These are phyloP conservation scores for Lontra canadensis DNA, from an alignment of 2,113 vertebrate species.

Conservation along the genomic window DNA sequence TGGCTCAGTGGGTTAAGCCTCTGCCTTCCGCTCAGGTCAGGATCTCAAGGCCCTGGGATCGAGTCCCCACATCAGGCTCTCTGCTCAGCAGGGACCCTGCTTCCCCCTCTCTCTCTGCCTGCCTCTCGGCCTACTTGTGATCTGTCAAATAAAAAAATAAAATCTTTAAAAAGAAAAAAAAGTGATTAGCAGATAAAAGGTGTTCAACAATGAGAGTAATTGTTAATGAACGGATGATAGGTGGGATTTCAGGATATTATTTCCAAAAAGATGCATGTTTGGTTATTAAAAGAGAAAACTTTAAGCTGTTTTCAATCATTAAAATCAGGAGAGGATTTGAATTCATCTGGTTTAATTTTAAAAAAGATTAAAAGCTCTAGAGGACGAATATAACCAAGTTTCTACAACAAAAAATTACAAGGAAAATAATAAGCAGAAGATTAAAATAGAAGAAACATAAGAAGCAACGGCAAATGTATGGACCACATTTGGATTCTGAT, in stretches of 20 bases:
- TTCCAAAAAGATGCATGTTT: neutral
- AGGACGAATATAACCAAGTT: neutral
- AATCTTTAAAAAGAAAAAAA: neutral
- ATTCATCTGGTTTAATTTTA: neutral
- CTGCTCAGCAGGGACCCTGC: too few species aligned
- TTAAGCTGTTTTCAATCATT: slow-evolving; percentile 17
- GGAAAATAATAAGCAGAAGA: neutral
- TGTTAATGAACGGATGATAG: neutral
- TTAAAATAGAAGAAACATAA: neutral
- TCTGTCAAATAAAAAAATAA: too few species aligned
- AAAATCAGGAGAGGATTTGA: neutral
- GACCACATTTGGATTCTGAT: neutral
- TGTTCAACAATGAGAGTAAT: neutral
- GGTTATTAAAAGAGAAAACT: neutral
- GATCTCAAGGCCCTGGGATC: too few species aligned
- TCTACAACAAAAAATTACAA: neutral
- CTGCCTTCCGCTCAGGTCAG: too few species aligned
- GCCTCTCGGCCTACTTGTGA: too few species aligned
- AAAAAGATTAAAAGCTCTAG: neutral
- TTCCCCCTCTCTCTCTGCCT: too few species aligned
- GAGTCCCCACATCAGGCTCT: too few species aligned
- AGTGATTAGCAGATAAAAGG: neutral
- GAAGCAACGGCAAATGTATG: neutral
- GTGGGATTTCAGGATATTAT: neutral
- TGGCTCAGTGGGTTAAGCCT: too few species aligned